phyloP scores from a whole-genome alignment of 2,888 invertebrate species.

The Schizaphis graminum region DNA sequence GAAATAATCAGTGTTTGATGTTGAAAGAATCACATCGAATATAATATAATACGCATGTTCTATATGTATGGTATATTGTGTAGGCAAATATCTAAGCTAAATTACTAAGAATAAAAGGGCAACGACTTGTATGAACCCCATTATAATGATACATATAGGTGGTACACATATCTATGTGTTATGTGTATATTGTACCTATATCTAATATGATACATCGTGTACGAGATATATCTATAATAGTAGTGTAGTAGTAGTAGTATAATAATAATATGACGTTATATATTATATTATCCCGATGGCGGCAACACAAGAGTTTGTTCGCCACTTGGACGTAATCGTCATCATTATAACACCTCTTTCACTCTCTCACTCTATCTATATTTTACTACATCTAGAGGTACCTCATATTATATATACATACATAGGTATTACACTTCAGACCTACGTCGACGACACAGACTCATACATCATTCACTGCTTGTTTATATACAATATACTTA shows the following conservation, averaged over 20 bases:
- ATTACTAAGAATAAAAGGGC: neutral
- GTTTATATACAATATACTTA: neutral
- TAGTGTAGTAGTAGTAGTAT: neutral
- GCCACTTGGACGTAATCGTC: slow-evolving; percentile 33
- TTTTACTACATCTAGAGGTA: neutral
- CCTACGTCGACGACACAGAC: neutral
- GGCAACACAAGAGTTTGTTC: slow-evolving; percentile 11
- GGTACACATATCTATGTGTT: neutral
- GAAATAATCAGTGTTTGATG: neutral
- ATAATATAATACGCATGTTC: neutral
- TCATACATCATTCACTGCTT: neutral
- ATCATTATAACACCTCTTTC: slow-evolving; percentile 21
- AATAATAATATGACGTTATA: neutral
- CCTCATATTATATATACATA: neutral
- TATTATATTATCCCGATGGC: neutral
- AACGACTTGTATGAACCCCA: neutral
- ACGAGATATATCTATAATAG: neutral
- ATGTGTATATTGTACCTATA: neutral
- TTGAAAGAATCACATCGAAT: neutral
- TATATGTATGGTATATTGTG: neutral
- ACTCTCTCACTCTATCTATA: neutral
- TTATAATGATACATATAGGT: neutral
- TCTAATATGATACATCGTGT: neutral
- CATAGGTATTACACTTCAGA: neutral
- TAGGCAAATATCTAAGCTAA: neutral